A percentile compares a stretch with the other conserved stretches of the same genome.
Conservation (phyloP, 1,140 invertebrate genomes). For the Vanessa atalanta region DNA sequence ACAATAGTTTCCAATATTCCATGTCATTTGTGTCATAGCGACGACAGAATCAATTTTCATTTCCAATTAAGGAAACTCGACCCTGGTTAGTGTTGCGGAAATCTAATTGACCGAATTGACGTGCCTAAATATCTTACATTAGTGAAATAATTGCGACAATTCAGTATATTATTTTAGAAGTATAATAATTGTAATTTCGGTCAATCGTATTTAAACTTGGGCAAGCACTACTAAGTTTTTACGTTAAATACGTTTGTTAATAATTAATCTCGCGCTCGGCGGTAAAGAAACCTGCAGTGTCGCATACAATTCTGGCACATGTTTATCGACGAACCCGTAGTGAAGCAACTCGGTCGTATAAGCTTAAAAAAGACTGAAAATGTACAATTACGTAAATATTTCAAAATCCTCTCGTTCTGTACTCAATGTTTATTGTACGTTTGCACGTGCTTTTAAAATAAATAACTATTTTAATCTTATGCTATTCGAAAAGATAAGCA, state of each 20-base stretch:
- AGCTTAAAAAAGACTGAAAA: too few relatives aligned
- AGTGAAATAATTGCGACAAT: not conserved
- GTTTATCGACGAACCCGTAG: too few relatives aligned
- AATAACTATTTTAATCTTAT: slow-evolving; percentile 24
- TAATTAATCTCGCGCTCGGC: too few relatives aligned
- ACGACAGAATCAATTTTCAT: slow-evolving; percentile 26
- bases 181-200: not conserved
- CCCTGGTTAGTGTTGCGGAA: slow-evolving; percentile 9
- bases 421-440: not conserved
- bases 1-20: slow-evolving; percentile 16
- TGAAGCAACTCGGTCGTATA: too few relatives aligned
- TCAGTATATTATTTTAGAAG: not conserved
- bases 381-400: too few relatives aligned
- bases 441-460: slow-evolving; percentile 14
- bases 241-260: too few relatives aligned
- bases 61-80: slow-evolving; percentile 28
- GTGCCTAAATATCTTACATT: not conserved
- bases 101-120: slow-evolving; percentile 14
- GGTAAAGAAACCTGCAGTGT: too few relatives aligned
- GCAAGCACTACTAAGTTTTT: too few relatives aligned
- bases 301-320: too few relatives aligned
- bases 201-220: too few relatives aligned
- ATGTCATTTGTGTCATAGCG: slow-evolving; percentile 24
- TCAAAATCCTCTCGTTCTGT: not conserved
- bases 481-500: slow-evolving; percentile 12